Conservation (phyloP, 2,888 invertebrate genomes). For the Aplocera efformata region DNA sequence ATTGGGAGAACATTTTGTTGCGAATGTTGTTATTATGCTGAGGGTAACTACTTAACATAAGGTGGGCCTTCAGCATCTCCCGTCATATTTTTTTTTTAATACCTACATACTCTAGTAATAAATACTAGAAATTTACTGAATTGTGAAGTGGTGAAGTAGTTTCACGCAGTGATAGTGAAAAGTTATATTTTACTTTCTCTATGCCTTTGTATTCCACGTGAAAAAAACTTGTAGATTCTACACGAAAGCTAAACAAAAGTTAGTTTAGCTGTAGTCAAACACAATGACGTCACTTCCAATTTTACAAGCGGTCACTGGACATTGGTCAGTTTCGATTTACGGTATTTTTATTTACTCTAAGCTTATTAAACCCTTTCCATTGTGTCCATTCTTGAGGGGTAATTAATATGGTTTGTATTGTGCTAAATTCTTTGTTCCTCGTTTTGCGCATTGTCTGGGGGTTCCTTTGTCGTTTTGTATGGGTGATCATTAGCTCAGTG, state of each 20-base stretch:
- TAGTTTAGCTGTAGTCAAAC: slow-evolving; percentile 17
- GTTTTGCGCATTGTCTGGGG: slow-evolving; percentile 55
- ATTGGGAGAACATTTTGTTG: too few relatives aligned
- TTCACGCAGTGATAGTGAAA: too few relatives aligned
- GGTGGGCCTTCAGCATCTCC: too few relatives aligned
- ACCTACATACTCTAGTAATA: too few relatives aligned
- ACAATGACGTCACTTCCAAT: slow-evolving; percentile 64
- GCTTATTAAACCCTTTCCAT: slow-evolving; percentile 75
- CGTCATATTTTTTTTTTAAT: too few relatives aligned
- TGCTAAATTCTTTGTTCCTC: slow-evolving; percentile 72
- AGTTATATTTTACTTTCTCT: too few relatives aligned
- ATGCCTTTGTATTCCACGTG: too few relatives aligned
- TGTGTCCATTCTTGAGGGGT: slow-evolving; percentile 64
- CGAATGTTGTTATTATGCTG: too few relatives aligned
- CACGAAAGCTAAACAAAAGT: slow-evolving; percentile 14
- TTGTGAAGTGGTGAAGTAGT: too few relatives aligned
- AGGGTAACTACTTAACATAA: too few relatives aligned
- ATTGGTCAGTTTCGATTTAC: slow-evolving; percentile 65
- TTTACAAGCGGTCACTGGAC: slow-evolving; percentile 52
- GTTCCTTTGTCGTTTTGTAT: slow-evolving; percentile 64
- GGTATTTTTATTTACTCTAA: slow-evolving; percentile 71
- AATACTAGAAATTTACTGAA: too few relatives aligned
- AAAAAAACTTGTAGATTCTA: neutral
- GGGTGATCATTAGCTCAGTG: slow-evolving; percentile 72
- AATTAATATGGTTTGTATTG: slow-evolving; percentile 75